Evolutionary conservation across 2,797 vertebrate genomes (phyloP).

Genomic region (Acropternis orthonyx): DNA sequence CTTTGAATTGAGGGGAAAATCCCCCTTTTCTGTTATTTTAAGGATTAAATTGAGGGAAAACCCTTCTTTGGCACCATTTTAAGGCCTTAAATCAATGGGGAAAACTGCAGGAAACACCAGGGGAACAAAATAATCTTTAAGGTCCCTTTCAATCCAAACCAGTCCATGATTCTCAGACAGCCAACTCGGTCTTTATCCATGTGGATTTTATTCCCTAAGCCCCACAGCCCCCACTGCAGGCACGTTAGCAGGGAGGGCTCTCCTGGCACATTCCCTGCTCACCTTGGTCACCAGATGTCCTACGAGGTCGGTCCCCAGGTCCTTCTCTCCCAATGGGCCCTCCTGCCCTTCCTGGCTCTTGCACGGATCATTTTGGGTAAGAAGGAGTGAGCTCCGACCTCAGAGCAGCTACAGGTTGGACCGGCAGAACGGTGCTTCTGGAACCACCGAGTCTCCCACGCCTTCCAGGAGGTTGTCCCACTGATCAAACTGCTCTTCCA

Average conservation of each 20-base stretch:
- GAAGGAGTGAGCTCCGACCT: not conserved
- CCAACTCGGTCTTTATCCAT: not conserved
- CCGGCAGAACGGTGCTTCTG: too few species aligned
- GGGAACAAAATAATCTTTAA: not conserved
- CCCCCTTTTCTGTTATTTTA: not conserved
- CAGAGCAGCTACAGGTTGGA: too few species aligned
- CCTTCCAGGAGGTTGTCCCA: too few species aligned
- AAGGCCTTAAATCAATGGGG: not conserved
- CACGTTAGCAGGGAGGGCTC: not conserved
- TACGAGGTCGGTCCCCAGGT: fast-evolving
- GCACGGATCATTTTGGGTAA: too few species aligned
- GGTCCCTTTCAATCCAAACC: not conserved
- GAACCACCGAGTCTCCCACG: too few species aligned
- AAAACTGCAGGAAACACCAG: not conserved
- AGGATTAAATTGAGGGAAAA: fast-evolving
- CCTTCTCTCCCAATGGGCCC: not conserved
- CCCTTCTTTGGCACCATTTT: not conserved
- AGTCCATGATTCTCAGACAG: not conserved
- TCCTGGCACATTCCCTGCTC: not conserved
- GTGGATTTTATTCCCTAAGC: slow-evolving; percentile 2
- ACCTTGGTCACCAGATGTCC: fast-evolving
- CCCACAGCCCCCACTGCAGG: not conserved
- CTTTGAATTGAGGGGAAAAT: not conserved
- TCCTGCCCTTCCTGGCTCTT: not conserved
- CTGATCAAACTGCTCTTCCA: slow-evolving; percentile 27